A percentile compares a stretch with the other conserved stretches of the same genome.
These are phyloP conservation scores for Nibea albiflora DNA, from an alignment of 2,113 vertebrate genomes.

Conservation along the genomic window DNA sequence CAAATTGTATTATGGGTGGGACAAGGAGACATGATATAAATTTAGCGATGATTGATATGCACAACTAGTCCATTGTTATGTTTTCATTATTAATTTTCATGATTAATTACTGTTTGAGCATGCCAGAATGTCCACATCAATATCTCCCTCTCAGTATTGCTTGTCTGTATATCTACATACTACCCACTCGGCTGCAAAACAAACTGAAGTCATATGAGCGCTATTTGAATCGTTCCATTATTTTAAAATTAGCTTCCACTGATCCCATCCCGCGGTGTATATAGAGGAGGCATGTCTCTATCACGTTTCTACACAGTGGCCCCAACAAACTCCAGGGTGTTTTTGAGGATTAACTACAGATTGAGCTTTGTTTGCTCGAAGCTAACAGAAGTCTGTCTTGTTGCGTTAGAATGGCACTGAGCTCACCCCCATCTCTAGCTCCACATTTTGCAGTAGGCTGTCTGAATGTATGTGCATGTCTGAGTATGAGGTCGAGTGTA, in stretches of 20 bases:
- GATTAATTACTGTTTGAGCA: conserved; percentile 5
- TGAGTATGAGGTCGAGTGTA: conserved; percentile 27
- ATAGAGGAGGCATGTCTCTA: conserved; percentile 22
- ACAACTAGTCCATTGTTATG: conserved; percentile 1
- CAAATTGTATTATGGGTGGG: not conserved
- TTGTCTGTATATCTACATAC: not conserved
- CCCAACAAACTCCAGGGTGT: conserved; percentile 42
- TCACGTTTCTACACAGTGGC: conserved; percentile 20
- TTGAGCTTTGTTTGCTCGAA: conserved; percentile 33
- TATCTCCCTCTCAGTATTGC: conserved; percentile 4
- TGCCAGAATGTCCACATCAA: conserved; percentile 13
- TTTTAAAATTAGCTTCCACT: conserved; percentile 31
- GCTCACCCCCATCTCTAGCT: conserved; percentile 8
- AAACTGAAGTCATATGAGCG: not conserved
- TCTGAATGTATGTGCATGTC: conserved; percentile 36
- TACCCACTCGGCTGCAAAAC: not conserved
- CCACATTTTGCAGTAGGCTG: conserved; percentile 7
- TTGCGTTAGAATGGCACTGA: conserved; percentile 2
- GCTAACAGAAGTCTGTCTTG: conserved; percentile 35
- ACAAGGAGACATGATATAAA: conserved; percentile 7
- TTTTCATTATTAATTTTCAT: conserved; percentile 9
- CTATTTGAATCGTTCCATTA: conserved; percentile 22
- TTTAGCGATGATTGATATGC: conserved; percentile 26
- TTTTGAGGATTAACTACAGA: conserved; percentile 52
- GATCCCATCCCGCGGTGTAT: conserved; percentile 29